A percentile compares a stretch with the other conserved stretches of the same genome.
Conservation (phyloP, 2,113 vertebrate species). For the Mesoclemmys tuberculata region DNA sequence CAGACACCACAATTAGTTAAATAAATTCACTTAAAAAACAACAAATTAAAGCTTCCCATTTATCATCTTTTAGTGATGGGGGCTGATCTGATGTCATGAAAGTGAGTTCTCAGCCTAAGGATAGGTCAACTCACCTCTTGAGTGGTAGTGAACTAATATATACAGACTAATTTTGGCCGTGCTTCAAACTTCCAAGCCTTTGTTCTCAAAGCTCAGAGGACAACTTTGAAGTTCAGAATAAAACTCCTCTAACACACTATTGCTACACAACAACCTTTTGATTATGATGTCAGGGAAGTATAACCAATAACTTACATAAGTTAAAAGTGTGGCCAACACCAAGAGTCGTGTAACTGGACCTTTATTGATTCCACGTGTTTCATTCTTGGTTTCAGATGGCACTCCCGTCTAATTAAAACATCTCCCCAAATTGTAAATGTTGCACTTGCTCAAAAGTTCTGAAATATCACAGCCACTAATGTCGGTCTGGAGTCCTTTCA, state of each 20-base stretch:
- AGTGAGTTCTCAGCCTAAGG: constrained; percentile 75
- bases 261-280: constrained; percentile 84
- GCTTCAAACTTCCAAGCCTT: constrained; percentile 82
- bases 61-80: constrained; percentile 66
- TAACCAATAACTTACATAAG: constrained; percentile 83
- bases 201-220: constrained; percentile 83
- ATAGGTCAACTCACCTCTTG: constrained; percentile 73
- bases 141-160: constrained; percentile 83
- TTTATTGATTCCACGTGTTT: constrained; percentile 82
- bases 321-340: constrained; percentile 81
- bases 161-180: constrained; percentile 78
- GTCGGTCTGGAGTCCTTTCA: constrained; percentile 42
- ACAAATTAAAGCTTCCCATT: constrained; percentile 58
- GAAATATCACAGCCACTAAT: constrained; percentile 70
- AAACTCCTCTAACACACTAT: constrained; percentile 83
- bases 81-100: constrained; percentile 74
- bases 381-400: constrained; percentile 52
- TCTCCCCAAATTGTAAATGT: constrained; percentile 50
- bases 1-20: constrained; percentile 43
- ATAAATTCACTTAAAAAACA: constrained; percentile 48
- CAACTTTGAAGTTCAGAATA: constrained; percentile 89
- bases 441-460: constrained; percentile 66
- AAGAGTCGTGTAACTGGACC: constrained; percentile 78
- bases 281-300: constrained; percentile 89
- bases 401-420: constrained; percentile 54